phyloP scores from a whole-genome alignment of 2,797 vertebrate species.

The Lerista edwardsae region DNA sequence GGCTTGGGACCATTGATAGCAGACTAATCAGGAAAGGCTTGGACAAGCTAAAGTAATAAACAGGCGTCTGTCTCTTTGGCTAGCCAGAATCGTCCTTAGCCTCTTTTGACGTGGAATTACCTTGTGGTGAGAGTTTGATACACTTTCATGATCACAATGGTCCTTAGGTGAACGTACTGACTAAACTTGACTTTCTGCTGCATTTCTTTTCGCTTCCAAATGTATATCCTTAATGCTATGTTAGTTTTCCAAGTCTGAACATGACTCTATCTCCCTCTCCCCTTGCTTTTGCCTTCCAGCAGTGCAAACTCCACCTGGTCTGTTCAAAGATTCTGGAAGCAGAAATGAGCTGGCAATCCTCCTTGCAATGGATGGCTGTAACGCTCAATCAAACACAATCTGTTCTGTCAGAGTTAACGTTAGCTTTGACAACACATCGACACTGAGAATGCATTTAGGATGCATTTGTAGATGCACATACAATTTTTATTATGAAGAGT shows the following conservation, averaged over 20 bases:
- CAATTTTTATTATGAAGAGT: slow-evolving; percentile 23
- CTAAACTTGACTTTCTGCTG: not conserved
- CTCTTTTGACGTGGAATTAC: too few relatives aligned
- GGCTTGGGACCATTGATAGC: too few relatives aligned
- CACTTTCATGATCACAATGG: too few relatives aligned
- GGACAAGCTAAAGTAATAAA: too few relatives aligned
- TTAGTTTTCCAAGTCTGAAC: slow-evolving; percentile 39
- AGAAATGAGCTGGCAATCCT: slow-evolving; percentile 35
- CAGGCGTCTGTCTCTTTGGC: too few relatives aligned
- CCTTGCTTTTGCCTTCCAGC: not conserved
- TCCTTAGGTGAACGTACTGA: not conserved
- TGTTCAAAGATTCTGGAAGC: slow-evolving; percentile 9
- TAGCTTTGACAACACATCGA: not conserved
- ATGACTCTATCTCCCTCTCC: not conserved
- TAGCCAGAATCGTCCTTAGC: too few relatives aligned
- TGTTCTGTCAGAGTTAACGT: slow-evolving; percentile 15
- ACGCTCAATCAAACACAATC: slow-evolving; percentile 15
- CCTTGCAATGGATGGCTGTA: not conserved
- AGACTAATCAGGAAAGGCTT: too few relatives aligned
- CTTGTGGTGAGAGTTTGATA: too few relatives aligned
- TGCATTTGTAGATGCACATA: slow-evolving; percentile 26
- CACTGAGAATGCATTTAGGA: too few relatives aligned
- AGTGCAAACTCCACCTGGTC: slow-evolving; percentile 40
- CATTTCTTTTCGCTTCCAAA: slow-evolving; percentile 38
- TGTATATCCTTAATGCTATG: slow-evolving; percentile 12